Evolutionary conservation across 2,888 invertebrate genomes (phyloP).

Genomic region (Drosophila neutralis): DNA sequence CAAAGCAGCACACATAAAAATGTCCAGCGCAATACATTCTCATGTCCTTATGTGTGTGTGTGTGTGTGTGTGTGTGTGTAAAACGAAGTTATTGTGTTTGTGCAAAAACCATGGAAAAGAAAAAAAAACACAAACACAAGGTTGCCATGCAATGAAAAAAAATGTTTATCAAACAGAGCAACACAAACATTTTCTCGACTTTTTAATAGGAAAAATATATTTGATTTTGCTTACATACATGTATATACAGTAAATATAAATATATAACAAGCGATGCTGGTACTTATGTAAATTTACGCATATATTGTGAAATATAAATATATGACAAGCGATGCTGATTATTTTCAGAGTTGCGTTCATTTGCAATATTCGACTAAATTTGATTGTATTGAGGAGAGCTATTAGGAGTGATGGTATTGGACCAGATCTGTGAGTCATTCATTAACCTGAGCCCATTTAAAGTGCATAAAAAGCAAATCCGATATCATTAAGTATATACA

Average conservation of each 20-base stretch:
- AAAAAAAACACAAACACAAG: no score
- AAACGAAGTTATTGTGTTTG: neutral
- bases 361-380: neutral
- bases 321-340: neutral
- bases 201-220: neutral
- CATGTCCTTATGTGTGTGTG: neutral
- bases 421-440: neutral
- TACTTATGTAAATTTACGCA: neutral
- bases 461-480: no score
- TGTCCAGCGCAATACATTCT: neutral
- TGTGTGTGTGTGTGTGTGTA: neutral
- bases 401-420: neutral
- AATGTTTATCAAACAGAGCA: neutral
- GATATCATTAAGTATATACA: no score
- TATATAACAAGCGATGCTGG: neutral
- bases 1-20: conserved; percentile 5
- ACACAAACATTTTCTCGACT: neutral
- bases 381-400: neutral
- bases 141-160: neutral
- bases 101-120: neutral
- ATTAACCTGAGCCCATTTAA: no score
- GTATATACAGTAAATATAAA: neutral
- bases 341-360: neutral
- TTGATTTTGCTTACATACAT: neutral
- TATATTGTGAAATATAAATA: neutral